Evolutionary conservation across 2,888 invertebrate genomes (phyloP).

Genomic region (Linyphia triangularis): DNA sequence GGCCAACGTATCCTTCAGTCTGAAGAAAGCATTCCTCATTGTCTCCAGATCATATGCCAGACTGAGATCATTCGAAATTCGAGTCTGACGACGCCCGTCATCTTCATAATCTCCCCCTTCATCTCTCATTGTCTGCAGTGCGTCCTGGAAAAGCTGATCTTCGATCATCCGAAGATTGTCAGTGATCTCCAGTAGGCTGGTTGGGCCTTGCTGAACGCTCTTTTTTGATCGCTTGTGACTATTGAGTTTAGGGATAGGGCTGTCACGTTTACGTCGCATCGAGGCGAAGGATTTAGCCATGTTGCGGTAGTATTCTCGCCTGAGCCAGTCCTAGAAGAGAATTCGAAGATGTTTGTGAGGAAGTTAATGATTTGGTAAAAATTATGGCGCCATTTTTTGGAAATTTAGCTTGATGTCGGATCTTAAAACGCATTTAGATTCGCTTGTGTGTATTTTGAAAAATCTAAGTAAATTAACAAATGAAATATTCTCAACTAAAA

Average conservation of each 20-base stretch:
- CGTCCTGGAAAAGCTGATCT: constrained; percentile 68
- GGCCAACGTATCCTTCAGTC: constrained; percentile 67
- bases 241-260: background rate
- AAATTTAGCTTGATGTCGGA: too few species aligned
- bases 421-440: too few species aligned
- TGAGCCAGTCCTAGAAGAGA: constrained; percentile 75
- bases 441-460: too few species aligned
- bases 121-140: constrained; percentile 52
- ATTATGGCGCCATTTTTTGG: background rate
- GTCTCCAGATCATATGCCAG: constrained; percentile 76
- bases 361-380: too few species aligned
- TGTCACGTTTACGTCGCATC: constrained; percentile 74
- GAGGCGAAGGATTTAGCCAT: constrained; percentile 76
- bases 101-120: constrained; percentile 55
- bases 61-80: constrained; percentile 67
- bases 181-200: constrained; percentile 57
- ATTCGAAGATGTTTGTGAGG: background rate
- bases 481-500: too few species aligned
- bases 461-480: too few species aligned
- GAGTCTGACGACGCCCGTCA: constrained; percentile 31
- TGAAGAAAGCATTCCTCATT: constrained; percentile 73
- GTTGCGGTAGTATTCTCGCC: constrained; percentile 76
- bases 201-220: background rate
- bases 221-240: constrained; percentile 32
- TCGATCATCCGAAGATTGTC: constrained; percentile 68